Evolutionary conservation across 2,113 vertebrate species (phyloP), one percentile per base, ranked within the genome.

Genomic region (Grantiella picta): DNA sequence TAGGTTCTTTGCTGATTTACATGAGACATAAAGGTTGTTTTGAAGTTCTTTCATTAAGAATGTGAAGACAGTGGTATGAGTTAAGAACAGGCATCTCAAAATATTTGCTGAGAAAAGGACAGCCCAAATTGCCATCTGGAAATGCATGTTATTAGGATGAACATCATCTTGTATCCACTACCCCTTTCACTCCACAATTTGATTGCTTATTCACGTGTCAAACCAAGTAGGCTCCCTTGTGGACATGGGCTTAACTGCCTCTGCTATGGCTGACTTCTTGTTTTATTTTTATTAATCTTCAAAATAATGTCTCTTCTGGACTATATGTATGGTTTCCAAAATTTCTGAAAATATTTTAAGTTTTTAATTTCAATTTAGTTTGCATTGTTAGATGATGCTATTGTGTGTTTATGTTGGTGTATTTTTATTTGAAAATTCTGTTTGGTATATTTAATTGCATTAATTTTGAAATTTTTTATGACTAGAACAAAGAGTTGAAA

Each of bases 101-200:
- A 86, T 60, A 7, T 40, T 54, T 56, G 9, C n/a, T 44, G 65
- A 42, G 17, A 66, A 80, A 75, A 14, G 47, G 3, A n/a, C 3
- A n/a, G 36, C 5, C 25, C 16, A 81, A 76, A 81, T 21, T 18
- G 2, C 11, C 35, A 27, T 13, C 28, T 49, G 12, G 49, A 76
- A 15, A 25, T 81, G 6, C 8, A 64, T 29, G 7, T 64, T 50
- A 44, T 22, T 73, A 31, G 52, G 13, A 35, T 15, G 11, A 5
- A 2, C 25, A 63, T 66, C 8, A 19, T 18, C n/a, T 47, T 0
- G 0, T 18, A 25, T 59, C 27, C 15, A 38, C 19, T 12, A 29
- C 10, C 3, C 4, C 5, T 28, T 68, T 63, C 11, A 29, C 7
- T 49, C 31, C 13, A 7, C 22, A 8, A 14, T 20, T 73, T 17